Evolutionary conservation across 2,888 invertebrate genomes (phyloP).

Genomic region (Stomorhina lunata): DNA sequence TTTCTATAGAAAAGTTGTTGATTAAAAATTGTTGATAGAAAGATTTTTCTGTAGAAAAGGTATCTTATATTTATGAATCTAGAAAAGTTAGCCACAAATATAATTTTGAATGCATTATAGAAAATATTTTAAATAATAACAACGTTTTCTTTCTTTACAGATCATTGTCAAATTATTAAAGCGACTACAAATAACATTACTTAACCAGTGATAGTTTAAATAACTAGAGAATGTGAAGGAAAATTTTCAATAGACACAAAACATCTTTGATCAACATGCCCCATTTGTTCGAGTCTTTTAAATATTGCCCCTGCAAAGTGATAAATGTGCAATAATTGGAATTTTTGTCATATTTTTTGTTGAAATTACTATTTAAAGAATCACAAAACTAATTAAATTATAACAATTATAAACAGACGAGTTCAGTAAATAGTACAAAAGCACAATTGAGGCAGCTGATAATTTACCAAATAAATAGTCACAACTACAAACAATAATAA

Average conservation of each 20-base stretch:
- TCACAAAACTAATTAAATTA: slow-evolving; percentile 38
- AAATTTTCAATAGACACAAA: not conserved
- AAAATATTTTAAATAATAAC: no score
- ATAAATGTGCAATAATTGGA: slow-evolving; percentile 27
- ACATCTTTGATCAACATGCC: not conserved
- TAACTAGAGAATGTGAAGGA: not conserved
- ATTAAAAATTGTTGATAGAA: no score
- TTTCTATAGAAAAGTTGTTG: no score
- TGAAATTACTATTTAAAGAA: not conserved
- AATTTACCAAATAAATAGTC: slow-evolving; percentile 45
- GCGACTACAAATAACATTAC: no score
- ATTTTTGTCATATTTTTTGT: not conserved
- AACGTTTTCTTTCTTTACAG: no score
- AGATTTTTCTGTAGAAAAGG: no score
- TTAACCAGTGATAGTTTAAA: not conserved
- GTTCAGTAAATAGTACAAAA: slow-evolving; percentile 6
- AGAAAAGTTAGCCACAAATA: no score
- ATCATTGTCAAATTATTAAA: no score
- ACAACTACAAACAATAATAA: slow-evolving; percentile 10
- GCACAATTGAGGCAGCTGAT: slow-evolving; percentile 24
- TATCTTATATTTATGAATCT: no score
- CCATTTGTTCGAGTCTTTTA: not conserved
- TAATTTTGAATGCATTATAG: no score
- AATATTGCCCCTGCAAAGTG: not conserved
- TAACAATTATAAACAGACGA: slow-evolving; percentile 41